A percentile compares a stretch with the other conserved stretches of the same genome.
These are phyloP conservation scores for Andrena haemorrhoa DNA, from an alignment of 2,888 invertebrate species.

Conservation along the genomic window DNA sequence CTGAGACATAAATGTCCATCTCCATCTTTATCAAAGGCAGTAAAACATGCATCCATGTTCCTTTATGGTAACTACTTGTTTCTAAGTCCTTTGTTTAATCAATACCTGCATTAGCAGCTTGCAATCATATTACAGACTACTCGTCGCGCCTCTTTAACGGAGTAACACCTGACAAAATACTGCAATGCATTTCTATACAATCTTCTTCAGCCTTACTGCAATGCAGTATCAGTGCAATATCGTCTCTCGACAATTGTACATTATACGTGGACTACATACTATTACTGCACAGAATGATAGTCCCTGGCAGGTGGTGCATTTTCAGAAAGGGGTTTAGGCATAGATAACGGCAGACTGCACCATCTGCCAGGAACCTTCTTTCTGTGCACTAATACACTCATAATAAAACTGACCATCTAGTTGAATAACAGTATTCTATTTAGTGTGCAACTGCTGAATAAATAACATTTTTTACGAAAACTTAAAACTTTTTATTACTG, in stretches of 20 bases:
- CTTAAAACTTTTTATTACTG: slow-evolving; percentile 29
- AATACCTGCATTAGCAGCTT: slow-evolving; percentile 67
- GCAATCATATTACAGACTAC: slow-evolving; percentile 37
- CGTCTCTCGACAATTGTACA: slow-evolving; percentile 13
- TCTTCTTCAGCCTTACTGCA: slow-evolving; percentile 30
- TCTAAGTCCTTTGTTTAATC: slow-evolving; percentile 81
- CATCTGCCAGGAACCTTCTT: no score
- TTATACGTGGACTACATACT: neutral
- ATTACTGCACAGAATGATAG: neutral
- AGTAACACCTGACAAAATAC: slow-evolving; percentile 45
- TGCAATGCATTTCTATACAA: slow-evolving; percentile 43
- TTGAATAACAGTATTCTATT: neutral
- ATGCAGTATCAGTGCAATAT: slow-evolving; percentile 16
- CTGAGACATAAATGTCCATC: slow-evolving; percentile 91
- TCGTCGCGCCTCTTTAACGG: slow-evolving; percentile 11
- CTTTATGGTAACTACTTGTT: slow-evolving; percentile 86
- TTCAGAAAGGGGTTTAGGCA: no score
- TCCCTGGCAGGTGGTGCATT: neutral
- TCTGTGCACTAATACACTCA: no score
- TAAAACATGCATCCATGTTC: slow-evolving; percentile 96
- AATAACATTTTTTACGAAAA: slow-evolving; percentile 6
- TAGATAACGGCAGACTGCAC: no score
- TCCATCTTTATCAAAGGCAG: slow-evolving; percentile 96
- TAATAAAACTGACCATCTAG: no score
- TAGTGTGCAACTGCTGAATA: neutral